Conservation (phyloP, 2,888 invertebrate species). For the Pasiphila rectangulata region DNA sequence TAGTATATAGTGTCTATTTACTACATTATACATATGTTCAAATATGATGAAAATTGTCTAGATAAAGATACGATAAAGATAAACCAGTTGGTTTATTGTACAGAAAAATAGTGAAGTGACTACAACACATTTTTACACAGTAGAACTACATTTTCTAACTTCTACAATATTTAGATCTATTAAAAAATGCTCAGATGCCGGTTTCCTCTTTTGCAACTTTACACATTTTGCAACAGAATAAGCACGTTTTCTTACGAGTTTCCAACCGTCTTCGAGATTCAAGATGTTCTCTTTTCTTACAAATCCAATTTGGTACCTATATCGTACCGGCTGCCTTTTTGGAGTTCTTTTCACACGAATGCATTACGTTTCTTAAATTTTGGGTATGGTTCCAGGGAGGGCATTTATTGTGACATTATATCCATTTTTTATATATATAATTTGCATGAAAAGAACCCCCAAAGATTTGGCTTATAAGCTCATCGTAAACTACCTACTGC, state of each 20-base stretch:
- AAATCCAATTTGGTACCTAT: too few relatives aligned
- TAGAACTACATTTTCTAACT: slow-evolving; percentile 6
- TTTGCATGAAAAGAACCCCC: not conserved
- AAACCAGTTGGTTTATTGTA: slow-evolving; percentile 1
- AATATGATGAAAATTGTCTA: not conserved
- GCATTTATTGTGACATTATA: too few relatives aligned
- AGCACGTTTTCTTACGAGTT: too few relatives aligned
- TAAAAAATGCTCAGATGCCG: not conserved
- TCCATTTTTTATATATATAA: too few relatives aligned
- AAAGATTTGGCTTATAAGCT: slow-evolving; percentile 38
- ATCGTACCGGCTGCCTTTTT: too few relatives aligned
- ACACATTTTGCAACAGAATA: slow-evolving; percentile 4
- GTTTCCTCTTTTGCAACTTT: not conserved
- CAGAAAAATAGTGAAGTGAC: slow-evolving; percentile 4
- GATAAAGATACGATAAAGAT: not conserved
- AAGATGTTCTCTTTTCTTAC: too few relatives aligned
- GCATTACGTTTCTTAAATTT: too few relatives aligned
- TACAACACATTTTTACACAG: slow-evolving; percentile 8
- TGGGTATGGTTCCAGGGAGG: too few relatives aligned
- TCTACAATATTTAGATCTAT: slow-evolving; percentile 3
- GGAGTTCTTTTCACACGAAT: too few relatives aligned
- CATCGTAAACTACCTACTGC: slow-evolving; percentile 45
- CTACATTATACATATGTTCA: not conserved
- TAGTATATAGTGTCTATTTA: not conserved
- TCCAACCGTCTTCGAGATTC: too few relatives aligned